A percentile compares a stretch with the other conserved stretches of the same genome.
These are phyloP conservation scores for Chymomyza fuscimana DNA, from an alignment of 2,888 invertebrate genomes.

Conservation along the genomic window DNA sequence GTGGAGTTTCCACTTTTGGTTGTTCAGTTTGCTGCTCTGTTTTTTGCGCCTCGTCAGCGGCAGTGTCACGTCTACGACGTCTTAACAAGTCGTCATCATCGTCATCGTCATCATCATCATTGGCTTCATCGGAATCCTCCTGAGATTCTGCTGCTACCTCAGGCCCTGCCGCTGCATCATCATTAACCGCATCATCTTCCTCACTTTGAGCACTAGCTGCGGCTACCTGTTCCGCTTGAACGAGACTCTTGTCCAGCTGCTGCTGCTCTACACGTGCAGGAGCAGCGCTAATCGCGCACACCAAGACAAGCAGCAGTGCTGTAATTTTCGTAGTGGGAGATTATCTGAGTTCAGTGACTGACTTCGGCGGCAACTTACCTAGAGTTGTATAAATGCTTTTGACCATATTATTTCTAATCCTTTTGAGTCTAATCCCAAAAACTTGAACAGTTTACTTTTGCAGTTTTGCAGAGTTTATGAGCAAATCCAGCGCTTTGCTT, in stretches of 20 bases:
- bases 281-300: conserved; percentile 41
- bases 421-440: conserved; percentile 41
- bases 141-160: conserved; percentile 25
- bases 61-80: conserved; percentile 55
- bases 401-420: conserved; percentile 46
- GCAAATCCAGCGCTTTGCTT: conserved; percentile 66
- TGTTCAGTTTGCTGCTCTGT: not conserved
- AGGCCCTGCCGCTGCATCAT: conserved; percentile 27
- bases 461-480: conserved; percentile 73
- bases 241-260: conserved; percentile 22
- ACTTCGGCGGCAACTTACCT: conserved; percentile 46
- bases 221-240: conserved; percentile 37
- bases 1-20: not conserved
- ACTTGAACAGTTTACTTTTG: conserved; percentile 58
- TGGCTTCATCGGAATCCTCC: conserved; percentile 41
- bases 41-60: not conserved
- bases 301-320: conserved; percentile 30
- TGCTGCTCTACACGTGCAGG: conserved; percentile 19
- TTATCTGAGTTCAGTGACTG: not conserved
- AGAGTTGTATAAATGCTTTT: conserved; percentile 50
- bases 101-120: conserved; percentile 59
- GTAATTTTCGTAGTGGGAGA: not conserved
- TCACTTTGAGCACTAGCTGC: conserved; percentile 56
- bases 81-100: conserved; percentile 46
- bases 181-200: conserved; percentile 58